These are phyloP conservation scores for Oreochromis tanganicae DNA, from an alignment of 2,113 vertebrate genomes.

Conservation along the genomic window DNA sequence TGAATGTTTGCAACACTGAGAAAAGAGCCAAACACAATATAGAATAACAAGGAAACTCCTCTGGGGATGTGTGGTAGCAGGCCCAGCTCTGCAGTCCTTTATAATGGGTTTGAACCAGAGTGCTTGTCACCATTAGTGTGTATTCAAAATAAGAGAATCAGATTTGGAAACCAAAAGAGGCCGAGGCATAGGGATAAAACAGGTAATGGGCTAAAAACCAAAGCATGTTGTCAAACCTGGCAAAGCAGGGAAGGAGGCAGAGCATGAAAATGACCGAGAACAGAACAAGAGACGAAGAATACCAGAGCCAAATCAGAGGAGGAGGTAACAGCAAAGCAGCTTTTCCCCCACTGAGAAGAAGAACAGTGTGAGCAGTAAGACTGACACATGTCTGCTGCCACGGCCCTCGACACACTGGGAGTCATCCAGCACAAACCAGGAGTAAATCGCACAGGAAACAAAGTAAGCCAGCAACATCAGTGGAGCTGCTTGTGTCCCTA, in stretches of 20 bases:
- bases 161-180: background rate
- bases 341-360: background rate
- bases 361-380: background rate
- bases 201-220: background rate
- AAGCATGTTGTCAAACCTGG: background rate
- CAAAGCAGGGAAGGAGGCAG: background rate
- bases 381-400: background rate
- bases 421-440: background rate
- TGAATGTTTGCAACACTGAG: constrained; percentile 15
- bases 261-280: background rate
- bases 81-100: background rate
- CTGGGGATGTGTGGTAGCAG: background rate
- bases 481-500: background rate
- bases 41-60: constrained; percentile 20
- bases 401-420: background rate
- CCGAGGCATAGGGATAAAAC: background rate
- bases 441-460: background rate
- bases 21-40: constrained; percentile 16
- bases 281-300: background rate
- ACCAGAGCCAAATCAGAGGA: background rate
- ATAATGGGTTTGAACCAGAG: background rate
- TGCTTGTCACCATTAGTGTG: constrained; percentile 5
- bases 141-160: background rate
- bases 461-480: background rate
- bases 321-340: background rate